Percentiles rank a stretch among this genome's conserved stretches.
Evolutionary conservation across 2,888 invertebrate genomes (phyloP).

Genomic region (Dynastes tityus): DNA sequence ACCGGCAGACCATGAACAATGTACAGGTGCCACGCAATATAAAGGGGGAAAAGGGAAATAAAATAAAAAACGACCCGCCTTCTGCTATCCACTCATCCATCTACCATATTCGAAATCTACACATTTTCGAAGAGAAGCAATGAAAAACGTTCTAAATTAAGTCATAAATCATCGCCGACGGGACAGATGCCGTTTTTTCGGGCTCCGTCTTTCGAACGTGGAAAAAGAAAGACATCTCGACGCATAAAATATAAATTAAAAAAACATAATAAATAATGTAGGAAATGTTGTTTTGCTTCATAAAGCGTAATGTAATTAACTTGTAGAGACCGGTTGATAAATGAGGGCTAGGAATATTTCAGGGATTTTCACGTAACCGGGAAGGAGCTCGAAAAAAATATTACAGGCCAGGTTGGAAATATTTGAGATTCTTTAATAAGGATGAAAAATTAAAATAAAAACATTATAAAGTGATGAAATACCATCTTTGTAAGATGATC

Average conservation of each 20-base stretch:
- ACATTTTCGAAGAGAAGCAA: conserved; percentile 19
- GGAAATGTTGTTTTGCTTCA: conserved; percentile 25
- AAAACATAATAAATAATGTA: conserved; percentile 37
- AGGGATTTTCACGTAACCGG: too few relatives aligned
- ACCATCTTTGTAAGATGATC: too few relatives aligned
- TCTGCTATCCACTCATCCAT: not conserved
- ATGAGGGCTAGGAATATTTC: not conserved
- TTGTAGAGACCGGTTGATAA: conserved; percentile 29
- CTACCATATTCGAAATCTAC: conserved; percentile 3
- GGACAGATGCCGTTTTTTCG: conserved; percentile 17
- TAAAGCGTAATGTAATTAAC: conserved; percentile 33
- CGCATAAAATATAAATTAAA: conserved; percentile 37
- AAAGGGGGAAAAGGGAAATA: not conserved
- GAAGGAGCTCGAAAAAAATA: too few relatives aligned
- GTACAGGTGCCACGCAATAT: conserved; percentile 16
- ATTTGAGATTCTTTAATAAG: too few relatives aligned
- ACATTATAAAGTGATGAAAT: too few relatives aligned
- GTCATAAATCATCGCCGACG: conserved; percentile 32
- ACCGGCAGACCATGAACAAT: not conserved
- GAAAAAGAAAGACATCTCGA: conserved; percentile 4
- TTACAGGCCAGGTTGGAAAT: too few relatives aligned
- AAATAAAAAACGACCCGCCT: conserved; percentile 4
- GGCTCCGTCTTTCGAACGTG: not conserved
- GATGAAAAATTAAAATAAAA: too few relatives aligned
- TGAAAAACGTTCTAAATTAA: conserved; percentile 39